phyloP scores from a whole-genome alignment of 2,797 vertebrate genomes.

The Varecia variegata region DNA sequence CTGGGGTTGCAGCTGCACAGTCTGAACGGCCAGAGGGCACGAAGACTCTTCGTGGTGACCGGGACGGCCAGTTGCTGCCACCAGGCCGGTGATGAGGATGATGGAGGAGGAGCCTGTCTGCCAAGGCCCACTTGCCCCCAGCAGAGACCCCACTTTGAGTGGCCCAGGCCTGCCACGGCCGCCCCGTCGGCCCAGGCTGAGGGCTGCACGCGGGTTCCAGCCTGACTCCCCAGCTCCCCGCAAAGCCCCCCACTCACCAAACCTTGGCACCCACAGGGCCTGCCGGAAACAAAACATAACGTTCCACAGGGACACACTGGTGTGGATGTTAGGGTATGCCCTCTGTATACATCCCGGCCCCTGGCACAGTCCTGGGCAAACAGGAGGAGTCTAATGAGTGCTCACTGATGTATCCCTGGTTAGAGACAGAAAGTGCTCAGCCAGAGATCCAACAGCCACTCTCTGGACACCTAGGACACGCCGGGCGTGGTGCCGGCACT shows the following conservation, averaged over 20 bases:
- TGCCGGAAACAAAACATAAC: not conserved
- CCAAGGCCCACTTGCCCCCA: not conserved
- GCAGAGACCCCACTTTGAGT: not conserved
- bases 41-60: accelerated
- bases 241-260: not conserved
- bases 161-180: no score
- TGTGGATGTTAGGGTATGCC: accelerated
- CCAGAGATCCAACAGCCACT: not conserved
- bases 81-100: no score
- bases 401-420: not conserved
- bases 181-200: not conserved
- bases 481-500: accelerated
- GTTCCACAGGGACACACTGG: accelerated
- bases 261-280: not conserved
- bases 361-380: not conserved
- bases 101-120: accelerated
- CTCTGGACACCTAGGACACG: not conserved
- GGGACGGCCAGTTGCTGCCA: no score
- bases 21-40: accelerated
- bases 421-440: not conserved
- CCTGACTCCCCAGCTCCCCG: not conserved
- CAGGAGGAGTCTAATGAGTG: not conserved
- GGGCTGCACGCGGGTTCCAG: not conserved
- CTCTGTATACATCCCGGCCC: no score
- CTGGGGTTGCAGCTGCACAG: not conserved